phyloP scores from a whole-genome alignment of 1,140 invertebrate species.

The Rhizoglyphus robini region DNA sequence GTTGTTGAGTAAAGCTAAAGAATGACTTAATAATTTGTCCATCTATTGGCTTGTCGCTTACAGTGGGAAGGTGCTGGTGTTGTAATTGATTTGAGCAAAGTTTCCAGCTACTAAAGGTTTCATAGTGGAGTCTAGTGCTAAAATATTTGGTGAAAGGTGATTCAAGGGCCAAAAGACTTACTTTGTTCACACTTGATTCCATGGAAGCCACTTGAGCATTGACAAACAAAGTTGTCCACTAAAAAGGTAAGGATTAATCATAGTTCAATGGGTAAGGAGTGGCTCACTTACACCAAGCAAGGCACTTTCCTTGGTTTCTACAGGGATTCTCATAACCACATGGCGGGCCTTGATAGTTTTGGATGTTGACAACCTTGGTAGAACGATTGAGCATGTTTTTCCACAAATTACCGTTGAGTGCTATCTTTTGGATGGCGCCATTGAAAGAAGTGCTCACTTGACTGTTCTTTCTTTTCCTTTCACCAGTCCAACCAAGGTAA shows the following conservation, averaged over 20 bases:
- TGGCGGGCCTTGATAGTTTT: conserved; percentile 51
- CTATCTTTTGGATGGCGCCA: conserved; percentile 67
- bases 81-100: not conserved
- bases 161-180: no score
- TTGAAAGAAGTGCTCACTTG: conserved; percentile 59
- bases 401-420: conserved; percentile 55
- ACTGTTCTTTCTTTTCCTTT: conserved; percentile 52
- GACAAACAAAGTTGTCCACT: conserved; percentile 2
- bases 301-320: conserved; percentile 56
- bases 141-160: no score
- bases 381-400: conserved; percentile 37
- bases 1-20: conserved; percentile 39
- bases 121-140: no score
- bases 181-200: conserved; percentile 58
- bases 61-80: not conserved
- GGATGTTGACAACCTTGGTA: conserved; percentile 37
- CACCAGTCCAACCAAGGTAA: conserved; percentile 64
- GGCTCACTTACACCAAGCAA: conserved; percentile 41
- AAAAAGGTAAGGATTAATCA: not conserved
- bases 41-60: not conserved
- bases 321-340: conserved; percentile 50
- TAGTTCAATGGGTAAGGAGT: not conserved
- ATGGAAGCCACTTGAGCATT: conserved; percentile 46
- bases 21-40: not conserved
- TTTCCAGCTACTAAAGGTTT: not conserved